These are phyloP conservation scores for Mactra quadrangularis DNA, from an alignment of 1,140 invertebrate genomes.

Conservation along the genomic window DNA sequence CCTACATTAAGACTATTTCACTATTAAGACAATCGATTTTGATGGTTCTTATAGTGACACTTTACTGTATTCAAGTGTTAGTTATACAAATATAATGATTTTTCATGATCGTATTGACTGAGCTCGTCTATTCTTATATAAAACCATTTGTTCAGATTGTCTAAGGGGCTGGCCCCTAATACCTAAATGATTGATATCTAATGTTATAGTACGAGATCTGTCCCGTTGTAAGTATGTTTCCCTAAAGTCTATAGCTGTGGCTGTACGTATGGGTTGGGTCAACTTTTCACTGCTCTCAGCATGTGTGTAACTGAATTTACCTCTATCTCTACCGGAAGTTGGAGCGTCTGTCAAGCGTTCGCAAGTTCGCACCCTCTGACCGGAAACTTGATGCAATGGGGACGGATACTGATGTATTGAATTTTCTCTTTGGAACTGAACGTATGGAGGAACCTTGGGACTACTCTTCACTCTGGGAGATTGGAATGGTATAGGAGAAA, in stretches of 20 bases:
- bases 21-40: too few species aligned
- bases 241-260: conserved; percentile 30
- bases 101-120: neutral
- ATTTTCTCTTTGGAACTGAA: conserved; percentile 50
- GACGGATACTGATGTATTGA: neutral
- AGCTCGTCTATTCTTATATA: conserved; percentile 49
- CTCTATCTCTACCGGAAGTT: conserved; percentile 24
- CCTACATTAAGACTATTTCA: too few species aligned
- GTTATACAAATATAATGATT: too few species aligned
- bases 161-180: conserved; percentile 34
- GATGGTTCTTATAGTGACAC: too few species aligned
- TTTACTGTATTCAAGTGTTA: too few species aligned
- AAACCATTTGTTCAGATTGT: conserved; percentile 29
- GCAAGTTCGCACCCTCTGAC: neutral
- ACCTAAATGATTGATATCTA: conserved; percentile 55
- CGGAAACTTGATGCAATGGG: conserved; percentile 31
- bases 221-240: conserved; percentile 24
- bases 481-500: conserved; percentile 1
- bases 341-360: neutral
- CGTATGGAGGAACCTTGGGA: conserved; percentile 25
- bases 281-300: conserved; percentile 22
- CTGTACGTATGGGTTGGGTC: conserved; percentile 5
- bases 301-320: conserved; percentile 52
- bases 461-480: conserved; percentile 21
- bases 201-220: conserved; percentile 31